Base-by-base conservation (phyloP, 2,113 vertebrate genomes). In the Dasyprocta punctata region DNA sequence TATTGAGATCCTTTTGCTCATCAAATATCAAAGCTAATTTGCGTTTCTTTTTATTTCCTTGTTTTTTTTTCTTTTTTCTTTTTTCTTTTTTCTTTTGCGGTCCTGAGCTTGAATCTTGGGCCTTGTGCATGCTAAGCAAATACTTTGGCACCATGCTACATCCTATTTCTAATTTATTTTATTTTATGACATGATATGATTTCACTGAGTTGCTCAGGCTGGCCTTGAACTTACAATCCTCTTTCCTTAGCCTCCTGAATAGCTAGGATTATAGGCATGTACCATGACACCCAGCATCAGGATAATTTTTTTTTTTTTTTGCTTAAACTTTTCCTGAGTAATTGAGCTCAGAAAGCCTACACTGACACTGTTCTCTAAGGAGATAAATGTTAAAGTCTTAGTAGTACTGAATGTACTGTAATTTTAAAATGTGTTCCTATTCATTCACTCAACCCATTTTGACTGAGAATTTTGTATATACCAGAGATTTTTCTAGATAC, bases 261-360 rank as follows among this genome's bases (percentile, higher is more conserved):
- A 20, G 47, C 30, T 54, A 80, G 47, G 30, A 36, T 20, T 52
- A 30, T 12, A 36, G 71, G 5, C 41, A 44, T 13, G 38, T 13
- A 13, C 71, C 77, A 17, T 36, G 3, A 19, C 19, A 4, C 26
- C 26, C 41, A 49, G 44, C 11, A 17, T 16, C 75, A 33, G 47
- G 22, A 4, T 49, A 26, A n/a, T n/a, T 96, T n/a, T n/a, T n/a
- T 96, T 67, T 38, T 96, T 96, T 67, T 4, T 89, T 95, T 63
- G 8, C 7, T 33, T 54, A n/a, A 33, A 49, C 0, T 47, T 86
- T 63, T 81, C 19, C 24, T 65, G 65, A 86, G 44, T 13, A 65
- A 90, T 5, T 86, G 3, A 65, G 4, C 14, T 13, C 24, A 52
- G 54, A 80, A 52, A 61, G 47, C 83, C 11, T 10, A 36, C 26